phyloP scores from a whole-genome alignment of 1,140 invertebrate species.

The Euborellia annulipes region DNA sequence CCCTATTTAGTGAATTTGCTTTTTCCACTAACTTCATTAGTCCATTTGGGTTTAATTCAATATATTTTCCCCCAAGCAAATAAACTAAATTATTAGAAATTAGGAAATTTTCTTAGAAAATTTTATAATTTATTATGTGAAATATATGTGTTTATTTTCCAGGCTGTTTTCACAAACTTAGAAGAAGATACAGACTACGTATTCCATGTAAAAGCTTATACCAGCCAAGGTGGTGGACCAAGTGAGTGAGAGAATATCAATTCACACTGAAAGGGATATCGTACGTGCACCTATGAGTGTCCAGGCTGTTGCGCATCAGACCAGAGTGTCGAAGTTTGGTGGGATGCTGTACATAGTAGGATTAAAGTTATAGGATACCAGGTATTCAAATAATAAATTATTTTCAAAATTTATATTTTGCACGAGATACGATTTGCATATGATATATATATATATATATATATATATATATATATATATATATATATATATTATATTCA shows the following conservation, averaged over 20 bases:
- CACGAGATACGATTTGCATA: too few species aligned
- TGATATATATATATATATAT: too few species aligned
- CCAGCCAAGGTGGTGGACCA: slow-evolving; percentile 72
- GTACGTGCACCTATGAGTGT: slow-evolving; percentile 79
- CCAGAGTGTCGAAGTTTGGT: slow-evolving; percentile 85
- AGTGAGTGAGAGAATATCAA: slow-evolving; percentile 69
- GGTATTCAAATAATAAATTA: too few species aligned
- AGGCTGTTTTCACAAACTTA: slow-evolving; percentile 76
- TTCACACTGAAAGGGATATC: slow-evolving; percentile 78
- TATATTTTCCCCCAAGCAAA: too few species aligned
- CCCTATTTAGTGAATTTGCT: slow-evolving; percentile 28
- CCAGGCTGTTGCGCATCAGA: slow-evolving; percentile 83
- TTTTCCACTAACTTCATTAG: too few species aligned
- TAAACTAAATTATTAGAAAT: too few species aligned
- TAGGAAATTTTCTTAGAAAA: too few species aligned
- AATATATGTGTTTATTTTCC: slow-evolving; percentile 11
- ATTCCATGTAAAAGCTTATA: slow-evolving; percentile 84
- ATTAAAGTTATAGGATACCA: slow-evolving; percentile 74
- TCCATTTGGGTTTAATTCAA: too few species aligned
- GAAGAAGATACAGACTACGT: slow-evolving; percentile 94
- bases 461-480: not conserved
- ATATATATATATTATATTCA: not conserved
- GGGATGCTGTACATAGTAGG: slow-evolving; percentile 80
- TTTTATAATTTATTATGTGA: not conserved
- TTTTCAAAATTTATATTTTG: not conserved